Base-by-base conservation (phyloP, 1,140 invertebrate genomes). In the Drosophila repletoides region DNA sequence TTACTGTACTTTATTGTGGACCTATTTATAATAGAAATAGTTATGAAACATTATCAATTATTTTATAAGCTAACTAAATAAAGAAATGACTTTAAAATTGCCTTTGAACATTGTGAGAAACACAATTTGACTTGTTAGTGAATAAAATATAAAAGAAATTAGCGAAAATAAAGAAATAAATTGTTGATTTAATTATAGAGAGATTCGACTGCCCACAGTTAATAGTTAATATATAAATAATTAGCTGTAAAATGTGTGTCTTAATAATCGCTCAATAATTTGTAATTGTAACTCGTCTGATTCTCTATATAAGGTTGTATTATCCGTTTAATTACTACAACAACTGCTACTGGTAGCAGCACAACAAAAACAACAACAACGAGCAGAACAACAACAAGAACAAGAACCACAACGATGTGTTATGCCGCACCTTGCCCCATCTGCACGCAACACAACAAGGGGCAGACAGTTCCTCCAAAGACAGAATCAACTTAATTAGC, bases 311-410 rank as follows among this genome's bases (percentile, higher is more conserved):
- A 88, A 89, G 88, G 84, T 89, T 89, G 75, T 79, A 89, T 80
- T 89, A 89, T 88, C 88, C 88, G 74, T 89, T 89, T 88, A 89
- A 89, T 89, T 89, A 89, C 88, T 89, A 89, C 88, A 76, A 89
- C 84, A 89, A 73, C 79, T 88, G 68, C 84, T 88, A 88, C 76
- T 88, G 84, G 84, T 88, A 84, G 34, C 31, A 40, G 6, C n/a
- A 22, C 15, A 12, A 34, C 49, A 43, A 52, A 24, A 28, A 22
- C 28, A 51, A 53, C 52, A 52, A 59, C 21, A 52, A 65, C 46
- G 58, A 28, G 68, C 28, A 28, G 45, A 33, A 15, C 38, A 53
- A 52, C 28, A 10, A 43, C 34, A 22, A 26, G 33, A 43, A 24
- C 48, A 22, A 60, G 24, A 24, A 28, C 40, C 15, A 60, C 43